Evolutionary conservation across 1,140 invertebrate species (phyloP), one percentile per base, ranked within the genome.

Genomic region (Proctacanthus coquilletti): DNA sequence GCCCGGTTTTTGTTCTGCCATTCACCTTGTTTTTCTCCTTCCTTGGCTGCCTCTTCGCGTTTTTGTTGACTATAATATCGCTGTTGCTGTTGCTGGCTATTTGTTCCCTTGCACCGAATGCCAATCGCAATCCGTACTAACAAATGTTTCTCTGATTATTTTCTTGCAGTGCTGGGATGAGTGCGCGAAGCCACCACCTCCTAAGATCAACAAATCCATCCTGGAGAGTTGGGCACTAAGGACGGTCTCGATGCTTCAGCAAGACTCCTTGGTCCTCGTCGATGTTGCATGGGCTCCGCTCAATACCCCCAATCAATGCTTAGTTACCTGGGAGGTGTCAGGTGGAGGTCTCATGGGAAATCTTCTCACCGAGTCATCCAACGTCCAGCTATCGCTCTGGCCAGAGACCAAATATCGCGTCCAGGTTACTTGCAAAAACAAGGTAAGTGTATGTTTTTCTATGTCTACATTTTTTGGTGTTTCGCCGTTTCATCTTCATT

Each of bases 251-350:
- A 45, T 47, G 41, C 18, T 45, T 34, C 56, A 52, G 3, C 56
- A 56, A 39, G 56, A 53, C 8, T 49, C 56, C n/a, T 34, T 82
- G 36, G 79, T 81, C 9, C 76, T 81, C 33, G 77, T 76, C 18
- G 77, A 81, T 62, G 74, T 82, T 38, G 72, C 75, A 23, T 82
- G 79, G 79, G 73, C 76, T 42, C 66, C 71, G 29, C 69, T 71
- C 58, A 70, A 68, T 52, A 64, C 52, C 23, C 68, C 66, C 41
- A 72, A 65, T 38, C 71, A 81, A 21, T 84, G 83, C 56, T 65
- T 84, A 45, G 79, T 84, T 35, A 83, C 79, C 27, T 84, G 81
- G 81, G 80, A 84, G 65, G 76, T 83, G 6, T 77, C 78, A 46
- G 80, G 80, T 30, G 80, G 79, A 32, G 80, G 80, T 21, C 63